A percentile compares a stretch with the other conserved stretches of the same genome.
Evolutionary conservation across 2,113 vertebrate genomes (phyloP).

Genomic region (Oceanodroma tethys): DNA sequence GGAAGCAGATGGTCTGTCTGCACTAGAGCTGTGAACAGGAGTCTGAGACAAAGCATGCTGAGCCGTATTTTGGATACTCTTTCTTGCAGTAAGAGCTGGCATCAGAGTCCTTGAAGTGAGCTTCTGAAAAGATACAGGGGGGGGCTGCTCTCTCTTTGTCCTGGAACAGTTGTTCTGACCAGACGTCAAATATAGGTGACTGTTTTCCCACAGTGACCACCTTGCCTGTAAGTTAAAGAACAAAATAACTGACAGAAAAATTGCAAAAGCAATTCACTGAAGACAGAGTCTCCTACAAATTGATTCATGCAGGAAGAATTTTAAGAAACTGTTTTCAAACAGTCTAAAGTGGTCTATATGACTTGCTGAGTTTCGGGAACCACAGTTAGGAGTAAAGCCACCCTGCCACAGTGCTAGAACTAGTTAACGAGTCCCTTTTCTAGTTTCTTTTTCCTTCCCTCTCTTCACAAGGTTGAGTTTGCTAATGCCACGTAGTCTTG

Average conservation of each 20-base stretch:
- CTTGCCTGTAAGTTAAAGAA: background rate
- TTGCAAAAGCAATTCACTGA: rapidly evolving
- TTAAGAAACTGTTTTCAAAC: background rate
- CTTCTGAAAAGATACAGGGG: background rate
- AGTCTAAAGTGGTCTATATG: background rate
- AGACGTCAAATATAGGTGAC: background rate
- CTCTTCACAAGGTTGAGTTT: background rate
- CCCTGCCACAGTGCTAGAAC: background rate
- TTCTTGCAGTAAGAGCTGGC: background rate
- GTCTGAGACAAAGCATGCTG: background rate
- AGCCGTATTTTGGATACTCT: background rate
- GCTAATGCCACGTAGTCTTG: background rate
- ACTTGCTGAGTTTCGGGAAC: background rate
- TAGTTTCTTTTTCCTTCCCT: background rate
- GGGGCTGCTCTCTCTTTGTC: background rate
- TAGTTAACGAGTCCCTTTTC: background rate
- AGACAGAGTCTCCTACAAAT: background rate
- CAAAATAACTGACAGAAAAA: background rate
- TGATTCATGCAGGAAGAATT: background rate
- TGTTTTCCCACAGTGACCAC: background rate
- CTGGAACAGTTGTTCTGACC: background rate
- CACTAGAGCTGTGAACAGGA: background rate
- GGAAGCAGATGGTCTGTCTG: background rate
- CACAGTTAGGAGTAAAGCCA: background rate
- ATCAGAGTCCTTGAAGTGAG: background rate